Percentiles rank a stretch among this genome's conserved stretches.
These are phyloP conservation scores for Coregonus sp. DNA, from an alignment of 2,797 vertebrate species.

Conservation along the genomic window DNA sequence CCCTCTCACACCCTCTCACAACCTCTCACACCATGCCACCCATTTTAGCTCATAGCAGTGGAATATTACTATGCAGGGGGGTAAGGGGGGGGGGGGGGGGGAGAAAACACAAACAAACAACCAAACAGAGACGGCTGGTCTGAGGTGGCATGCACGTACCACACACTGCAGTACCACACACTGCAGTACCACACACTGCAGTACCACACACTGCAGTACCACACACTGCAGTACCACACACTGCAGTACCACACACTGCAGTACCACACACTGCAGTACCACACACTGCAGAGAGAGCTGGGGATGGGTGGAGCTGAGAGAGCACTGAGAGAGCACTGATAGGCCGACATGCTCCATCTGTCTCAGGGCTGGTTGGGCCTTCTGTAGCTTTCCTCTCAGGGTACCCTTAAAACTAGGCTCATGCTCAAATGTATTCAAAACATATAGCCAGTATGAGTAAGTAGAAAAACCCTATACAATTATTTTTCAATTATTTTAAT, in stretches of 20 bases:
- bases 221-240: too few relatives aligned
- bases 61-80: slow-evolving; percentile 67
- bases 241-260: too few relatives aligned
- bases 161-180: too few relatives aligned
- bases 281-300: slow-evolving; percentile 10
- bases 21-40: slow-evolving; percentile 53
- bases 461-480: slow-evolving; percentile 12
- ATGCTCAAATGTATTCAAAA: neutral
- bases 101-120: slow-evolving; percentile 64
- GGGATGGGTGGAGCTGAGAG: slow-evolving; percentile 45
- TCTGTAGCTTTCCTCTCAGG: slow-evolving; percentile 27
- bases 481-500: slow-evolving; percentile 8
- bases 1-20: slow-evolving; percentile 43
- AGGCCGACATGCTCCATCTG: slow-evolving; percentile 43
- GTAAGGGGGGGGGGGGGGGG: slow-evolving; percentile 46
- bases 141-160: slow-evolving; percentile 42
- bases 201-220: too few relatives aligned
- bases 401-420: neutral
- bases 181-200: too few relatives aligned
- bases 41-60: slow-evolving; percentile 64
- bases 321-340: neutral
- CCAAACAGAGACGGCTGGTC: slow-evolving; percentile 59
- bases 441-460: neutral
- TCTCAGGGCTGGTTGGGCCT: slow-evolving; percentile 30
- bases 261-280: neutral